Percentiles rank a stretch among this genome's conserved stretches.
phyloP scores from a whole-genome alignment of 2,113 vertebrate species.

The Hippocampus comes region DNA sequence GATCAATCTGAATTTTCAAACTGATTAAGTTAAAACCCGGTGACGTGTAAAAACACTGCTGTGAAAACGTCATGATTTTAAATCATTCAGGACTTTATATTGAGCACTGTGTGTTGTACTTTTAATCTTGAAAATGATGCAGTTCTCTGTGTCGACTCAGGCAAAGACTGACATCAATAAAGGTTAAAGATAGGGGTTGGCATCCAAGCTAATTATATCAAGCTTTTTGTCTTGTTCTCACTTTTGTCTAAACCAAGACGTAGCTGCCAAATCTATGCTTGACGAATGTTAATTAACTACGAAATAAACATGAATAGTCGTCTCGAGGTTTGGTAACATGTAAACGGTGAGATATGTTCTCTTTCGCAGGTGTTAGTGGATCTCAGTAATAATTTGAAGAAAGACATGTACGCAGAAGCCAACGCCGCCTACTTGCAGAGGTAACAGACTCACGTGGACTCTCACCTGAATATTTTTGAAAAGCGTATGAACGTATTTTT shows the following conservation, averaged over 20 bases:
- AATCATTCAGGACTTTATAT: not conserved
- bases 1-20: too few relatives aligned
- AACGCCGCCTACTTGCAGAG: slow-evolving; percentile 80
- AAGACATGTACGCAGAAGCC: slow-evolving; percentile 80
- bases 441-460: slow-evolving; percentile 20
- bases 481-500: not conserved
- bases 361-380: slow-evolving; percentile 75
- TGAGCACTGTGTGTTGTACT: not conserved
- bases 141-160: not conserved
- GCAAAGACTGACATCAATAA: not conserved
- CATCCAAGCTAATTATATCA: not conserved
- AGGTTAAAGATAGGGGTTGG: not conserved
- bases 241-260: not conserved
- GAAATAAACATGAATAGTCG: not conserved
- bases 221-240: not conserved
- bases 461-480: not conserved
- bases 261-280: not conserved
- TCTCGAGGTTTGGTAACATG: not conserved
- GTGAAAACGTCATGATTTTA: not conserved
- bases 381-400: slow-evolving; percentile 87
- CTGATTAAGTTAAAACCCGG: too few relatives aligned
- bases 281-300: not conserved
- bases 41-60: not conserved
- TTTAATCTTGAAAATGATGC: not conserved
- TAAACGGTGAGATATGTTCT: not conserved